A percentile compares a stretch with the other conserved stretches of the same genome.
Evolutionary conservation across 2,888 invertebrate genomes (phyloP).

Genomic region (Drosophila mercatorum): DNA sequence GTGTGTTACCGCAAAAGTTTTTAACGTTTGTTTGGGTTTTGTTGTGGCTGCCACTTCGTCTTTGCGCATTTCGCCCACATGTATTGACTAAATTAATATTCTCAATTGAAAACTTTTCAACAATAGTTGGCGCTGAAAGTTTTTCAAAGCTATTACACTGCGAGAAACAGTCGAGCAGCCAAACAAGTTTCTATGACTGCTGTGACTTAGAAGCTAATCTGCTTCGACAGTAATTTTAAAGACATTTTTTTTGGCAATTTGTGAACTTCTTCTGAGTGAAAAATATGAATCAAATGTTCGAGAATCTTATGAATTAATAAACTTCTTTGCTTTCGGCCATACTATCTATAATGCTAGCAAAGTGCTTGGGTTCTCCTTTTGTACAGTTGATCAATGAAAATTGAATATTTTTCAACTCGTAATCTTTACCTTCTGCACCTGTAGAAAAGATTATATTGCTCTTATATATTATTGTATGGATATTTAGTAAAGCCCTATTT

Average conservation of each 20-base stretch:
- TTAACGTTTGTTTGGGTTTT: constrained; percentile 72
- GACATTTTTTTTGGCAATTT: not conserved
- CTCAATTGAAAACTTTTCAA: constrained; percentile 80
- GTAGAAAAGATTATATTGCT: no score
- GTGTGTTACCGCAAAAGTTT: constrained; percentile 72
- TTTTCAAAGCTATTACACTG: constrained; percentile 76
- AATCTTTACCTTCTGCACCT: no score
- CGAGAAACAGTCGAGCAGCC: constrained; percentile 22
- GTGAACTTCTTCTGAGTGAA: not conserved
- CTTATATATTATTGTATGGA: no score
- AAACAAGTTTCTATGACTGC: not conserved
- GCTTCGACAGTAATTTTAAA: not conserved
- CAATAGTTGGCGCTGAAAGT: constrained; percentile 75
- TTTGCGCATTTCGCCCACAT: constrained; percentile 71
- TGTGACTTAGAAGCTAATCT: not conserved
- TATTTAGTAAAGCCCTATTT: no score
- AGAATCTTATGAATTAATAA: no score
- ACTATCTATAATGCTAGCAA: no score
- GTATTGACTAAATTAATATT: constrained; percentile 81
- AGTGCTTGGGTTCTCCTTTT: no score
- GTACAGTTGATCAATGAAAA: no score
- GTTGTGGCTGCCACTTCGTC: constrained; percentile 54
- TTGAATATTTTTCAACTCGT: no score
- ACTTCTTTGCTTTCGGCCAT: no score
- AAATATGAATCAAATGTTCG: no score